Evolutionary conservation across 2,797 vertebrate genomes (phyloP).

Genomic region (Oreonectes daqikongensis): DNA sequence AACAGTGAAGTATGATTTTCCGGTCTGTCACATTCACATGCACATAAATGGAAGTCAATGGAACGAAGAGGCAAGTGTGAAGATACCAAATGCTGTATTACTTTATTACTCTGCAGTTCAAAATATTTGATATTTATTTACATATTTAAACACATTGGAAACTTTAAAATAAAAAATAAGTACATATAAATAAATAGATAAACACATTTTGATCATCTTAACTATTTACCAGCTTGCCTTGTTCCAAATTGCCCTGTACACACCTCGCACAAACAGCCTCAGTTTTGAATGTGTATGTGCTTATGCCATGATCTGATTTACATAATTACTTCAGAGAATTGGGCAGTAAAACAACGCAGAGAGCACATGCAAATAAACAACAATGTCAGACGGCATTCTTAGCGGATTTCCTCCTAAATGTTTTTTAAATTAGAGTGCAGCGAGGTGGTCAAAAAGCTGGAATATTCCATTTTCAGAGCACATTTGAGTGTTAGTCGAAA

Average conservation of each 20-base stretch:
- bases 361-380: slow-evolving; percentile 21
- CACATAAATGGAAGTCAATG: no score
- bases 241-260: background rate
- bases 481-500: slow-evolving; percentile 22
- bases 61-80: no score
- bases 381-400: slow-evolving; percentile 4
- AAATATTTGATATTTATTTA: no score
- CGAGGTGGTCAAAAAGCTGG: background rate
- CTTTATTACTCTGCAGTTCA: no score
- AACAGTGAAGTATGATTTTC: no score
- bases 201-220: background rate
- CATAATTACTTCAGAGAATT: slow-evolving; percentile 12
- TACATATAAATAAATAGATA: no score
- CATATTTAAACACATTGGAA: no score
- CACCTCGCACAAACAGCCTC: background rate
- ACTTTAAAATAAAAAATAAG: background rate
- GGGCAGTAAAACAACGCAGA: slow-evolving; percentile 25
- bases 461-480: slow-evolving; percentile 26
- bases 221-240: no score
- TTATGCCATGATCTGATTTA: slow-evolving; percentile 13
- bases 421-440: slow-evolving; percentile 9
- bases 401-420: slow-evolving; percentile 10
- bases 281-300: slow-evolving; percentile 10
- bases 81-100: no score
- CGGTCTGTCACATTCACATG: no score